A percentile compares a stretch with the other conserved stretches of the same genome.
Evolutionary conservation across 2,113 vertebrate genomes (phyloP).

Genomic region (Leucoraja erinaceus): DNA sequence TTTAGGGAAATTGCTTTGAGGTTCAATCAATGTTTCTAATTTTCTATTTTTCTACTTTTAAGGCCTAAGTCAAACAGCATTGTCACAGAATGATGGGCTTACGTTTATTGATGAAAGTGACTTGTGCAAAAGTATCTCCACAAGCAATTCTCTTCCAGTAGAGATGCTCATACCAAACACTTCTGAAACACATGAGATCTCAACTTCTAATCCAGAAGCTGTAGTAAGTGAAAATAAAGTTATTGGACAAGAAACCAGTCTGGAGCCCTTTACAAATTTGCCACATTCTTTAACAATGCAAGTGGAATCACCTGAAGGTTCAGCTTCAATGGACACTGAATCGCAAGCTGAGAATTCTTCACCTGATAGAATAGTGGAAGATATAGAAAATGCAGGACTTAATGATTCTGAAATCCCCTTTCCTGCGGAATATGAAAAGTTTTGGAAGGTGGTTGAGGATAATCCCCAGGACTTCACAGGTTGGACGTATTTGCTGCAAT

Average conservation of each 20-base stretch:
- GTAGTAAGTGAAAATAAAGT: neutral
- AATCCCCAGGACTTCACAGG: conserved; percentile 93
- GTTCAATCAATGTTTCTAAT: neutral
- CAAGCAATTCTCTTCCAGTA: neutral
- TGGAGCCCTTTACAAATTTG: conserved; percentile 51
- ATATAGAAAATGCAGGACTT: conserved; percentile 45
- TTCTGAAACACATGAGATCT: neutral
- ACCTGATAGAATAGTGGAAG: conserved; percentile 62
- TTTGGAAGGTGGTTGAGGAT: conserved; percentile 83
- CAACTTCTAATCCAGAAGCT: neutral
- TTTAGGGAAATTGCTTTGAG: neutral
- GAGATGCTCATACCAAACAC: neutral
- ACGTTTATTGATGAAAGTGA: neutral
- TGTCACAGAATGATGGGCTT: neutral
- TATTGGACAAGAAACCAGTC: neutral
- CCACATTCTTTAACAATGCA: conserved; percentile 70
- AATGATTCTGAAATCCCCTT: conserved; percentile 55
- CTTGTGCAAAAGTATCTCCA: neutral
- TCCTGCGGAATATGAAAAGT: conserved; percentile 85
- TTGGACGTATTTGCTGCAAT: conserved; percentile 94
- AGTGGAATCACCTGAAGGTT: conserved; percentile 66
- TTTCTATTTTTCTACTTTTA: conserved; percentile 1
- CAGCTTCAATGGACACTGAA: conserved; percentile 55
- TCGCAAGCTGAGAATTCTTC: conserved; percentile 57
- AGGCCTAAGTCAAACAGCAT: neutral